phyloP scores from a whole-genome alignment of 2,888 invertebrate species.

The Callimorpha dominula region DNA sequence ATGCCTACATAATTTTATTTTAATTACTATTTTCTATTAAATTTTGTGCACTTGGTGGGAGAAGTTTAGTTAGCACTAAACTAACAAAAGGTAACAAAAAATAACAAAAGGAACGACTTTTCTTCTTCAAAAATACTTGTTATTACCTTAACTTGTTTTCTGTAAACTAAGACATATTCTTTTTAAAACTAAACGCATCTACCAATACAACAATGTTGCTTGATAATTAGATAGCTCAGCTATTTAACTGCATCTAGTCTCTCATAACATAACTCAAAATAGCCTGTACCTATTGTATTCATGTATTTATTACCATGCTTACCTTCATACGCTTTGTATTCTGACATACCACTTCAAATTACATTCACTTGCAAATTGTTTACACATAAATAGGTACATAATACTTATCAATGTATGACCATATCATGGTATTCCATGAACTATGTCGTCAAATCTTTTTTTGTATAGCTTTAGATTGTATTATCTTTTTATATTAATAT shows the following conservation, averaged over 20 bases:
- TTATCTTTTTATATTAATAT: not conserved
- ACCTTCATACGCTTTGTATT: slow-evolving; percentile 16
- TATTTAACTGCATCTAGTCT: not conserved
- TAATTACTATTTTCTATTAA: not conserved
- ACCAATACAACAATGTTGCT: not conserved
- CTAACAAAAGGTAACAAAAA: not conserved
- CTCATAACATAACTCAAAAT: slow-evolving; percentile 15
- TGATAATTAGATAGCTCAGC: slow-evolving; percentile 3
- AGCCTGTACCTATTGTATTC: slow-evolving; percentile 18
- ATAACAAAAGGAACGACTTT: no score
- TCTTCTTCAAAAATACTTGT: no score
- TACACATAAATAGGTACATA: not conserved
- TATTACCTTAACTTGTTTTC: no score
- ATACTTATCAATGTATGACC: not conserved
- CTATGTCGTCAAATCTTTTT: not conserved
- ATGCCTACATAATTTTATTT: not conserved
- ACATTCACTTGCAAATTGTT: slow-evolving; percentile 4
- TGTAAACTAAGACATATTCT: no score
- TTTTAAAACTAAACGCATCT: no score
- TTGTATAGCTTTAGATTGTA: not conserved
- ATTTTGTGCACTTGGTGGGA: no score
- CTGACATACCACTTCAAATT: slow-evolving; percentile 4
- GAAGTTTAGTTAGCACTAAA: no score
- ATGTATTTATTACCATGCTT: slow-evolving; percentile 36
- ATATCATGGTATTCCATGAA: not conserved